phyloP scores from a whole-genome alignment of 2,113 vertebrate genomes.

The Trochalopteron elliotii region DNA sequence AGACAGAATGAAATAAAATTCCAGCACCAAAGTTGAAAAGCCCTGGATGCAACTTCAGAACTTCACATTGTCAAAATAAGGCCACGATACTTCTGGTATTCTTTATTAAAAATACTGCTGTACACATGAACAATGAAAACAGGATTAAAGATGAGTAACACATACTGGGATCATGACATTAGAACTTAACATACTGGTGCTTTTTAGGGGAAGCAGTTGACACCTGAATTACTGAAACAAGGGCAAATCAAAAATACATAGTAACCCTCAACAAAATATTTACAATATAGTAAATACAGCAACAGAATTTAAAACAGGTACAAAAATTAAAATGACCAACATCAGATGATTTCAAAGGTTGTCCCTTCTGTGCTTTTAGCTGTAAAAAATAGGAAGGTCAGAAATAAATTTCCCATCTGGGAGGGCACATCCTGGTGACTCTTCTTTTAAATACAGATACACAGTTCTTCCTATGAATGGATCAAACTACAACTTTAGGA shows the following conservation, averaged over 20 bases:
- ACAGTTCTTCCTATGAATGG: slow-evolving; percentile 64
- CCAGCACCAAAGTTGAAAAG: background rate
- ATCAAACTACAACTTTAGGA: slow-evolving; percentile 68
- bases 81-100: slow-evolving; percentile 84
- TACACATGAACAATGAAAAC: slow-evolving; percentile 95
- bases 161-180: slow-evolving; percentile 76
- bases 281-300: slow-evolving; percentile 76
- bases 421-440: slow-evolving; percentile 60
- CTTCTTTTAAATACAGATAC: slow-evolving; percentile 52
- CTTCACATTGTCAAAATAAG: slow-evolving; percentile 23
- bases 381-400: slow-evolving; percentile 69
- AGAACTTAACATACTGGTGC: slow-evolving; percentile 79
- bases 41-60: background rate
- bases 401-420: slow-evolving; percentile 37
- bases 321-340: slow-evolving; percentile 68
- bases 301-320: slow-evolving; percentile 75
- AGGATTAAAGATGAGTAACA: slow-evolving; percentile 79
- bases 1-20: background rate
- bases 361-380: slow-evolving; percentile 80
- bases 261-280: slow-evolving; percentile 77
- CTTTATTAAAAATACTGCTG: slow-evolving; percentile 99
- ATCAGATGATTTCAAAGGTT: slow-evolving; percentile 74
- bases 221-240: slow-evolving; percentile 75
- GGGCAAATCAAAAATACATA: slow-evolving; percentile 72
- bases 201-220: slow-evolving; percentile 78